Conservation (phyloP, 2,797 vertebrate genomes). For the Fratercula arctica region DNA sequence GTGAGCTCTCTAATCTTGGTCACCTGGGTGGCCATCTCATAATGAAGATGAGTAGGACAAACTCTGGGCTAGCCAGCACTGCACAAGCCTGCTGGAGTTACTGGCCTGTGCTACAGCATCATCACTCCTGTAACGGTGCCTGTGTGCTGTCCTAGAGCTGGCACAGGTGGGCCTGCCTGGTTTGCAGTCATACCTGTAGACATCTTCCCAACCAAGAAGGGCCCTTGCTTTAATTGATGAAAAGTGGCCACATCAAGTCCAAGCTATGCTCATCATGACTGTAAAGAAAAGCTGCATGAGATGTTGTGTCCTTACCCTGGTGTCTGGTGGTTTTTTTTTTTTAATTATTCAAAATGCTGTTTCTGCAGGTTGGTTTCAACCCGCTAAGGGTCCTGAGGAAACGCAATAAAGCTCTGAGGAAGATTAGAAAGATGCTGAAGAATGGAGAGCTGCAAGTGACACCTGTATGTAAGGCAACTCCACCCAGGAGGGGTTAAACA, state of each 20-base stretch:
- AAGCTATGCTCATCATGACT: neutral
- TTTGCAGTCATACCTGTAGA: neutral
- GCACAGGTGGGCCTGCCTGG: neutral
- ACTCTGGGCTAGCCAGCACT: neutral
- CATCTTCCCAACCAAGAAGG: neutral
- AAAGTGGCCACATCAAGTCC: neutral
- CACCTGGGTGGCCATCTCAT: accelerated
- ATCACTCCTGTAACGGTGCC: neutral
- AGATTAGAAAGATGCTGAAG: constrained; percentile 86
- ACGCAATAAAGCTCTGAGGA: constrained; percentile 91
- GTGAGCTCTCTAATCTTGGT: neutral
- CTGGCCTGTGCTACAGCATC: neutral
- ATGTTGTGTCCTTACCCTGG: neutral
- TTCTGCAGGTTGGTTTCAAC: constrained; percentile 87
- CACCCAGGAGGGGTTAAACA: neutral
- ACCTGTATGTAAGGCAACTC: constrained; percentile 74
- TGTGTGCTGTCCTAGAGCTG: neutral
- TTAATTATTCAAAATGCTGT: neutral
- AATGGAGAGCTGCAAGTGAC: constrained; percentile 85
- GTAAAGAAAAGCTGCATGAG: neutral
- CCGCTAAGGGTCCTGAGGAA: constrained; percentile 89
- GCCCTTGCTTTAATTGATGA: neutral
- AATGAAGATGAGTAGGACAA: neutral
- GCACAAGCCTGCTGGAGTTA: neutral
- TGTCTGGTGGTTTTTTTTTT: neutral